Evolutionary conservation across 2,888 invertebrate species (phyloP), one percentile per base, ranked within the genome.

Genomic region (Julus scanicus): DNA sequence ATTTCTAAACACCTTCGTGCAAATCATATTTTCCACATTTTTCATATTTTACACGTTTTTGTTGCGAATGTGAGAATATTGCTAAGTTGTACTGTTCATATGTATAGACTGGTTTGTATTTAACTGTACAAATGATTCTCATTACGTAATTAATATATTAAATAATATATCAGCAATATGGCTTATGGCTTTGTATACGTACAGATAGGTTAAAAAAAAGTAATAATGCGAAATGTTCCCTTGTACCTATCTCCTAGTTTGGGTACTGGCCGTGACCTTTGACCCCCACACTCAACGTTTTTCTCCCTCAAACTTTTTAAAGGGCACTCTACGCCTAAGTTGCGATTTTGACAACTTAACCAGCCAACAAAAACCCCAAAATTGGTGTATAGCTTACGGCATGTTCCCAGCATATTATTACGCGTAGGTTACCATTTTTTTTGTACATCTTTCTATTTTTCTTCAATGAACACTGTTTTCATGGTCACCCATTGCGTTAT

Each of bases 311-410:
- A 8, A 71, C 20, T n/a, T 71, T 71, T 71, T 71, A 29, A 71
- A 20, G 20, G 71, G 71, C 29, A 71, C 20, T n/a, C 71, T 71
- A 71, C 71, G 71, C 71, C 71, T 8, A 29, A 71, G 71, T 71
- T 71, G 71, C 71, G 20, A 71, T 20, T 71, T 71, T 71, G 71
- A 71, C 71, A 71, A 71, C 71, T 71, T 71, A 71, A 71, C 71
- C 71, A 71, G n/a, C 71, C 71, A 20, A 20, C 9, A 20, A 20
- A 71, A 71, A n/a, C 71, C 6, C 71, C 29, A 29, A 71, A 71
- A 71, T 71, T 71, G 71, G 71, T n/a, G 71, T 71, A n/a, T 71
- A 29, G 71, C 71, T 71, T 71, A 71, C 71, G 71, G 71, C 71
- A 71, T 71, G 71, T 71, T 71, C 71, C 9, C 71, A 71, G 71